Percentiles rank a stretch among this genome's conserved stretches.
These are phyloP conservation scores for Syngnathus scovelli DNA, from an alignment of 2,113 vertebrate genomes.

Conservation along the genomic window DNA sequence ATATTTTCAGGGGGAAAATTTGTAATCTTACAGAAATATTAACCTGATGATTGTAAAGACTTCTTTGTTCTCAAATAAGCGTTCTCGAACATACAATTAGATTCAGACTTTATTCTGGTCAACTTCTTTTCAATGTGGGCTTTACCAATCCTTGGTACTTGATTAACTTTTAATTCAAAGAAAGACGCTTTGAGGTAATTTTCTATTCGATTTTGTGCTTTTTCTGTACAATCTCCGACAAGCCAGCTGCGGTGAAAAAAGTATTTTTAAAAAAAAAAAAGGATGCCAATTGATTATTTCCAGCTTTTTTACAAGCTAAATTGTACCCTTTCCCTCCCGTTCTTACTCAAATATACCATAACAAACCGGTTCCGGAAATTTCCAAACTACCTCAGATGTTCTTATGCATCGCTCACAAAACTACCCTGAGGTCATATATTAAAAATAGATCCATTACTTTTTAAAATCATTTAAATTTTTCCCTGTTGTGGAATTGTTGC, in stretches of 20 bases:
- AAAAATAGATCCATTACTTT: not conserved
- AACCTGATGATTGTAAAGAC: not conserved
- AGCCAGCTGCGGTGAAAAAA: constrained; percentile 28
- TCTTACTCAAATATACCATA: not conserved
- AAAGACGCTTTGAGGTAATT: constrained; percentile 29
- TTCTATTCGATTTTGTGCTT: constrained; percentile 17
- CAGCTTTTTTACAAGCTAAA: constrained; percentile 61
- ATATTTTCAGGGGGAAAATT: not conserved
- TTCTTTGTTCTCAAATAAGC: not conserved
- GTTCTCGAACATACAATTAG: not conserved
- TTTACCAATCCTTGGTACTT: not conserved
- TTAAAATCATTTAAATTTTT: too few relatives aligned
- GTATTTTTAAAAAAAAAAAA: constrained; percentile 27
- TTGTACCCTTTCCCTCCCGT: not conserved
- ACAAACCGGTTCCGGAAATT: not conserved
- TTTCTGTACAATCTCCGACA: constrained; percentile 53
- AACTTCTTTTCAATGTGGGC: not conserved
- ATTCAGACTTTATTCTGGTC: not conserved
- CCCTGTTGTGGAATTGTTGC: not conserved
- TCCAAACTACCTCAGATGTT: not conserved
- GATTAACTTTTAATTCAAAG: constrained; percentile 21
- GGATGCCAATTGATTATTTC: constrained; percentile 38
- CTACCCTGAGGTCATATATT: constrained; percentile 6
- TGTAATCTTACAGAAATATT: not conserved
- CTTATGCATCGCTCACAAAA: not conserved